These are phyloP conservation scores for Gnathochromis pfefferi DNA, from an alignment of 2,113 vertebrate species.

Conservation along the genomic window DNA sequence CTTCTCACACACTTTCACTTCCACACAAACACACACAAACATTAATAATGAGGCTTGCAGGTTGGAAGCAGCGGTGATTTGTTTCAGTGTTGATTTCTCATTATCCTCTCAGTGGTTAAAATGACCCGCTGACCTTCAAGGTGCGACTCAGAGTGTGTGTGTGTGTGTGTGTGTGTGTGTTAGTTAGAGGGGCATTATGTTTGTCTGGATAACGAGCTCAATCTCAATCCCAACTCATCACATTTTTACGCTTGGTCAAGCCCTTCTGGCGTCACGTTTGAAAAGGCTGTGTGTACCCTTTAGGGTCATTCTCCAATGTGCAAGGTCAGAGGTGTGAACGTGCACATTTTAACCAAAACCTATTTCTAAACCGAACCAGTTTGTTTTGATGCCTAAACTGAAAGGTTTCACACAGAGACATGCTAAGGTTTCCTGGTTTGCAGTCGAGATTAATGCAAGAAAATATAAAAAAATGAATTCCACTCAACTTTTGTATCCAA, in stretches of 20 bases:
- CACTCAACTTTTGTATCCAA: background rate
- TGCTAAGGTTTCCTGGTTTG: background rate
- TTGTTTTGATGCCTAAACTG: background rate
- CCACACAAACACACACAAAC: background rate
- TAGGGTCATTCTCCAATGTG: background rate
- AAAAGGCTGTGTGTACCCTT: background rate
- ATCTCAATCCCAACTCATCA: background rate
- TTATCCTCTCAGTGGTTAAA: constrained; percentile 9
- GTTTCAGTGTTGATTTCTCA: constrained; percentile 38
- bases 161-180: background rate
- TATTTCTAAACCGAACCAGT: accelerated
- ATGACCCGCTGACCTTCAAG: constrained; percentile 16
- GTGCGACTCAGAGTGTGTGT: background rate
- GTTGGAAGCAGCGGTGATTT: constrained; percentile 7
- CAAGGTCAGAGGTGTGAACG: background rate
- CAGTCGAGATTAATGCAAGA: background rate
- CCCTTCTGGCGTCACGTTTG: background rate
- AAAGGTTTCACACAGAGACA: no score
- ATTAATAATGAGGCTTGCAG: background rate
- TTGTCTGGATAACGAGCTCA: background rate
- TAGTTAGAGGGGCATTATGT: background rate
- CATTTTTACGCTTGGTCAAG: background rate
- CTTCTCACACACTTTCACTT: background rate
- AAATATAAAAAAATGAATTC: background rate
- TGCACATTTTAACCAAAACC: background rate